Evolutionary conservation across 1,140 invertebrate species (phyloP).

Genomic region (Heliconius nattereri): DNA sequence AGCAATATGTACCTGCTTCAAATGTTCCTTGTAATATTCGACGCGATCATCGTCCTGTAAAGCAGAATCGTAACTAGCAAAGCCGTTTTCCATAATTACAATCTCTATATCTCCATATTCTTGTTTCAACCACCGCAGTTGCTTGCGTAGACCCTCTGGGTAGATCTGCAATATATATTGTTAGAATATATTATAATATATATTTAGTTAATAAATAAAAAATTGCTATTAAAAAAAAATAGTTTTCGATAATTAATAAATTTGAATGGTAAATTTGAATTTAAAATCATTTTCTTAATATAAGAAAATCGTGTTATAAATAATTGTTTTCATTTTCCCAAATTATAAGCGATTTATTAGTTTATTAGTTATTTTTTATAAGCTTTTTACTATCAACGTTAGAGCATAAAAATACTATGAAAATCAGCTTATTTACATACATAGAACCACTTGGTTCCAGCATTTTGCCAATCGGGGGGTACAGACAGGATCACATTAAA

Average conservation of each 20-base stretch:
- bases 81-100: slow-evolving; percentile 87
- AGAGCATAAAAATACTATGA: no score
- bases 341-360: no score
- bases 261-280: no score
- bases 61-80: slow-evolving; percentile 74
- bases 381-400: no score
- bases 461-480: slow-evolving; percentile 2
- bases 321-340: no score
- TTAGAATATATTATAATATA: no score
- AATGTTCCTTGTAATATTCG: slow-evolving; percentile 50
- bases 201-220: no score
- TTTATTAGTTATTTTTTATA: background rate
- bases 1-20: slow-evolving; percentile 47
- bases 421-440: background rate
- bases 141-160: slow-evolving; percentile 57
- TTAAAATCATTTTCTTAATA: no score
- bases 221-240: no score
- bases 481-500: background rate
- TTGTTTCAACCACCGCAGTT: slow-evolving; percentile 82
- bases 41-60: slow-evolving; percentile 81
- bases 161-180: slow-evolving; percentile 22
- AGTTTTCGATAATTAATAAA: no score
- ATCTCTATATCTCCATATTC: slow-evolving; percentile 83
- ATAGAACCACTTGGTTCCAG: slow-evolving; percentile 9
- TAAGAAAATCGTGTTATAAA: no score